Conservation (phyloP, 1,140 invertebrate species). For the Phenacoccus solenopsis region DNA sequence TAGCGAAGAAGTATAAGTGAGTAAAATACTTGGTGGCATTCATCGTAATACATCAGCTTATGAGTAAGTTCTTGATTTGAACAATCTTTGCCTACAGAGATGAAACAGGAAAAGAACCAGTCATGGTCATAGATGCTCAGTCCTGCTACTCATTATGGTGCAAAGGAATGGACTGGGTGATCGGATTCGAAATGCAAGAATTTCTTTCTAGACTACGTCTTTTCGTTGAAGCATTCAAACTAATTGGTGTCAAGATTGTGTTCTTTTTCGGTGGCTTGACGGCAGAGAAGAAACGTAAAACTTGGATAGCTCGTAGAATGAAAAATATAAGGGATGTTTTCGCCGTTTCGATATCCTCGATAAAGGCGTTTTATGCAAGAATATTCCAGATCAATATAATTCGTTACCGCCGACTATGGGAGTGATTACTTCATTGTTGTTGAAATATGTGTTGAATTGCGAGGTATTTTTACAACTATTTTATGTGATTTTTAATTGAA, state of each 20-base stretch:
- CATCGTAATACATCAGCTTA: too few relatives aligned
- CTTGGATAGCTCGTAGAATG: slow-evolving; percentile 31
- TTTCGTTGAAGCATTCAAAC: slow-evolving; percentile 29
- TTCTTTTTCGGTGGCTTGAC: slow-evolving; percentile 35
- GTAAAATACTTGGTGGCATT: too few relatives aligned
- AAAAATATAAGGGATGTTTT: slow-evolving; percentile 28
- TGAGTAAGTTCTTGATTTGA: too few relatives aligned
- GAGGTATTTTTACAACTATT: slow-evolving; percentile 22
- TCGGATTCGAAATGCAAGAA: too few relatives aligned
- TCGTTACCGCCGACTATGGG: slow-evolving; percentile 30
- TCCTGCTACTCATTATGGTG: too few relatives aligned
- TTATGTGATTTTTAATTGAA: not conserved
- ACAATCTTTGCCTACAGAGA: too few relatives aligned
- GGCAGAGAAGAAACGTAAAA: slow-evolving; percentile 28
- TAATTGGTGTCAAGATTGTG: slow-evolving; percentile 29
- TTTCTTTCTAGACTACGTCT: too few relatives aligned
- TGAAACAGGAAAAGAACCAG: too few relatives aligned
- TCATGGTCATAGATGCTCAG: too few relatives aligned
- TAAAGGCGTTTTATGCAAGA: slow-evolving; percentile 21
- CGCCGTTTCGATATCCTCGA: slow-evolving; percentile 26
- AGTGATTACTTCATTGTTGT: slow-evolving; percentile 13
- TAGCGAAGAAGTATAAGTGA: slow-evolving; percentile 17
- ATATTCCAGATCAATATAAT: slow-evolving; percentile 26
- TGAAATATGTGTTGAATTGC: slow-evolving; percentile 25
- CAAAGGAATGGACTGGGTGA: too few relatives aligned